A percentile compares a stretch with the other conserved stretches of the same genome.
Conservation (phyloP, 2,113 vertebrate species). For the Petroica traversi region DNA sequence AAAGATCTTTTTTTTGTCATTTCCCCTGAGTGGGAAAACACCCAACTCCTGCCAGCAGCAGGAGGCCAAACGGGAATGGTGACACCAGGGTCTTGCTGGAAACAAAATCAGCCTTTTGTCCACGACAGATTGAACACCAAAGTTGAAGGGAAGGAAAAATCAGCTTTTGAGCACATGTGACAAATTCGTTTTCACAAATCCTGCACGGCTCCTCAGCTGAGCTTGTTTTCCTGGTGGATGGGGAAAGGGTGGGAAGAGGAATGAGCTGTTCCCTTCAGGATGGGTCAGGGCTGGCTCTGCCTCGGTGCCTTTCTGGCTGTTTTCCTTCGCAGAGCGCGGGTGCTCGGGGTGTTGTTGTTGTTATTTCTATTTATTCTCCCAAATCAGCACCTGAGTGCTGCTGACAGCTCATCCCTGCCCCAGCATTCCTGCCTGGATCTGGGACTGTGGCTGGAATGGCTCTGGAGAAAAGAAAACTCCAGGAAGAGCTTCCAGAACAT, state of each 20-base stretch:
- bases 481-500: not conserved
- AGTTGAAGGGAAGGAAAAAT: not conserved
- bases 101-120: not conserved
- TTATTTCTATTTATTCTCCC: not conserved
- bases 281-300: not conserved
- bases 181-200: not conserved
- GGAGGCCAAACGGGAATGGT: not conserved
- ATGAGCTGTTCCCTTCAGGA: not conserved
- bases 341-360: not conserved
- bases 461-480: accelerated
- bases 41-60: not conserved
- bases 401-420: not conserved
- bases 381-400: not conserved
- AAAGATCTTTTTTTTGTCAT: not conserved
- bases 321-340: not conserved
- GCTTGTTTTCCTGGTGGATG: not conserved
- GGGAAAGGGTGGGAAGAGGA: not conserved
- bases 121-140: not conserved
- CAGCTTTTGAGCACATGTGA: not conserved
- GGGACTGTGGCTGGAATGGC: not conserved
- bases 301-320: not conserved
- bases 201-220: not conserved
- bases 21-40: not conserved
- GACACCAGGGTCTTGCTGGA: not conserved
- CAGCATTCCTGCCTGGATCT: not conserved